phyloP scores from a whole-genome alignment of 2,888 invertebrate genomes.

The Carcina quercana region DNA sequence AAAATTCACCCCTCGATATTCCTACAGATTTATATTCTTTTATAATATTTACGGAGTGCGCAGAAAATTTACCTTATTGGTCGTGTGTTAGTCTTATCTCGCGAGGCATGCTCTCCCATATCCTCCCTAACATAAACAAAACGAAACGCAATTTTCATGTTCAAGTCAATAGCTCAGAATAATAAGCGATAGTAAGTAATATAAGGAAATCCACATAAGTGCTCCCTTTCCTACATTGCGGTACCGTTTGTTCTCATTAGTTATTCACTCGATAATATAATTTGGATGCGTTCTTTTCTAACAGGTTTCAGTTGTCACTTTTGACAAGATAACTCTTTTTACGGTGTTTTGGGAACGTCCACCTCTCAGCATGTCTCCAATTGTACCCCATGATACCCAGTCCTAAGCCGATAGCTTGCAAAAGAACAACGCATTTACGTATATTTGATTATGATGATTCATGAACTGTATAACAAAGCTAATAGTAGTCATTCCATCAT shows the following conservation, averaged over 20 bases:
- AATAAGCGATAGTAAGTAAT: conserved; percentile 70
- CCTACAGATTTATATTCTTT: conserved; percentile 44
- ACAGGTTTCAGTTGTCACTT: too few relatives aligned
- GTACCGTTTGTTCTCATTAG: conserved; percentile 31
- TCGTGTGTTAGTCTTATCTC: conserved; percentile 47
- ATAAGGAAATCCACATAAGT: conserved; percentile 61
- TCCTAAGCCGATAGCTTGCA: too few relatives aligned
- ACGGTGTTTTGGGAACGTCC: too few relatives aligned
- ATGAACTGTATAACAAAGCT: too few relatives aligned
- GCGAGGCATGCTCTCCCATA: conserved; percentile 36
- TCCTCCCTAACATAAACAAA: conserved; percentile 59
- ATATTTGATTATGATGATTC: too few relatives aligned
- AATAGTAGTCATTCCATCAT: too few relatives aligned
- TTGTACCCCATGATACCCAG: too few relatives aligned
- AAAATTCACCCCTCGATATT: conserved; percentile 46
- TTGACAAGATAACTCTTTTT: too few relatives aligned
- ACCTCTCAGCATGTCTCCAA: too few relatives aligned
- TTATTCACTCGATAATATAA: conserved; percentile 1
- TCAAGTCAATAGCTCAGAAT: conserved; percentile 72
- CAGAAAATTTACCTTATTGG: conserved; percentile 43
- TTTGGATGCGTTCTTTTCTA: too few relatives aligned
- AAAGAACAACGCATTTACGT: too few relatives aligned
- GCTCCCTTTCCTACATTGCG: conserved; percentile 28
- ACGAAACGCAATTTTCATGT: conserved; percentile 68
- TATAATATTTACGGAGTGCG: conserved; percentile 40